Evolutionary conservation across 1,140 invertebrate species (phyloP), one percentile per base, ranked within the genome.

Genomic region (Trichoplusia ni): DNA sequence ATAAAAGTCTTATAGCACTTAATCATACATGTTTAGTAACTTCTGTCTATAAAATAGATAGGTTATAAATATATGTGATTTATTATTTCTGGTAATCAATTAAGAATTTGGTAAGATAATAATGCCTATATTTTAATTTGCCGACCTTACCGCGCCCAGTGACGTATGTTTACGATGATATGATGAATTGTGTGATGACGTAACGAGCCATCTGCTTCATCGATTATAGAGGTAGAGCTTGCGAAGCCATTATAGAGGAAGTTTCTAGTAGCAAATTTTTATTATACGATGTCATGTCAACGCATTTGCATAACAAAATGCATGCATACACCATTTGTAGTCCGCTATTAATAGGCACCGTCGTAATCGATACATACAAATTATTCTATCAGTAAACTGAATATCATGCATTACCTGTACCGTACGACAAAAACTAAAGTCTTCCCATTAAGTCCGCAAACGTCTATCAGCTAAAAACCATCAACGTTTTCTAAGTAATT

Each of bases 401-500:
- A 49, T 31, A 49, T 49, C 46, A 27, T 14, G 42, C 19, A 23
- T 44, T 25, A 25, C 40, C 25, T 14, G 11, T 19, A 6, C 2
- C 14, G 0, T 9, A 16, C 21, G 25, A 54, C 13, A 54, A 54
- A 38, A 54, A 40, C 9, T 9, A 19, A 21, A 18, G 4, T n/a
- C 0, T 51, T 35, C 33, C 23, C 42, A 27, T 19, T 33, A 33
- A 31, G 13, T 23, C 13, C 4, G 13, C 1, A 27, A 44, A 58
- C 38, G 37, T 31, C 25, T 49, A 25, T 23, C 21, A 42, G n/a
- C 7, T 42, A 51, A 51, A 63, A 53, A 18, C 4, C 2, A 16
- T 31, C 16, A 51, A 27, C 1, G 37, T 49, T 53, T 53, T 49
- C 46, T 47, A 47, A 58, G 54, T 61, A 61, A 62, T 49, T 62